Evolutionary conservation across 2,888 invertebrate genomes (phyloP), one percentile per base, ranked within the genome.

Genomic region (Falcaria lacertinaria): DNA sequence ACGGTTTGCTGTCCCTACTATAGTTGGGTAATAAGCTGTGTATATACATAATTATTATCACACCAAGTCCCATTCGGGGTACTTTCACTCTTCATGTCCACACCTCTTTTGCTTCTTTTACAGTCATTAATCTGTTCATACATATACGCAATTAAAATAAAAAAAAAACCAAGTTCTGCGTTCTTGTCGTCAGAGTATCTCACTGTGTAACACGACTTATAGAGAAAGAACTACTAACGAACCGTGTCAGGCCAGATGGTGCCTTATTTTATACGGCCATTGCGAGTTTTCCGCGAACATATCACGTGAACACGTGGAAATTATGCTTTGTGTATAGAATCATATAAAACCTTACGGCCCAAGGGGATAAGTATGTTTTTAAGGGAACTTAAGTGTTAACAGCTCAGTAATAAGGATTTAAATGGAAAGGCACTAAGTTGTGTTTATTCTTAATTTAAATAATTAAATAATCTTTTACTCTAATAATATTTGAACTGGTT

Each of bases 161-260:
- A 2, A 17, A 16, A 35, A 3, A n/a, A 35, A 17, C 22, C 25
- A 15, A 40, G 45, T 42, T 49, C 13, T 40, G 4, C 19, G 19
- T 4, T 25, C 28, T 11, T n/a, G 22, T 4, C 4, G 15, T 15
- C 39, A 16, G 33, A 63, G 36, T 54, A 32, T 47, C 47, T 15
- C 43, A 13, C 44, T 46, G 42, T 47, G 28, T 54, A 56, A 56
- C 52, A 48, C 43, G 45, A 58, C 36, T 54, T 54, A 59, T 63
- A 64, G 57, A 60, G 65, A 72, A 72, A 74, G 68, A 74, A 69
- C 62, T 64, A 62, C 69, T 73, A 74, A 76, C 71, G 65, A 75
- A 78, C 60, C 63, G 48, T 69, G 73, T 74, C 60, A 50, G 44
- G 52, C 58, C 76, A 76, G 63, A 56, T 71, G 77, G 50, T 60